phyloP scores from a whole-genome alignment of 1,140 invertebrate species.

The Thaumetopoea pityocampa region DNA sequence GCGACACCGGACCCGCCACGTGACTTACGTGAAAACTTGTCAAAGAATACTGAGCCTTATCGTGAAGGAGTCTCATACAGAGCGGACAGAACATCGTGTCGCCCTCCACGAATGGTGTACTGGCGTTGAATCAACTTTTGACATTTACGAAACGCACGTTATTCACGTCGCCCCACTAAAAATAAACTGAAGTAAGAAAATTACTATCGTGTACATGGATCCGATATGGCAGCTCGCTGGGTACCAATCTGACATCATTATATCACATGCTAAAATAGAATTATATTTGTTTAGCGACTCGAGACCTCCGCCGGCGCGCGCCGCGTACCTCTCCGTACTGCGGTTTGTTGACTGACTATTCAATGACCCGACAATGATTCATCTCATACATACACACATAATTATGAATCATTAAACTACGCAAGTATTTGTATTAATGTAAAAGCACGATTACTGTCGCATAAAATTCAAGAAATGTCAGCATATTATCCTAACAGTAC shows the following conservation, averaged over 20 bases:
- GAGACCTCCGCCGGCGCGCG: constrained; percentile 25
- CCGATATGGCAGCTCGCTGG: constrained; percentile 54
- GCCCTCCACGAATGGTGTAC: constrained; percentile 18
- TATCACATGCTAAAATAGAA: constrained; percentile 68
- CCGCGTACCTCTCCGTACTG: constrained; percentile 41
- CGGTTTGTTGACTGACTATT: constrained; percentile 49
- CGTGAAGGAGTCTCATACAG: constrained; percentile 53
- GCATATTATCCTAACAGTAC: constrained; percentile 6
- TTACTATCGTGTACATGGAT: constrained; percentile 70
- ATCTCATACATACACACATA: constrained; percentile 48
- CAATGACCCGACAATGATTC: constrained; percentile 57
- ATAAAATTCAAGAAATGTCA: constrained; percentile 51
- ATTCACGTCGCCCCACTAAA: constrained; percentile 57
- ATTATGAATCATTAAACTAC: constrained; percentile 52
- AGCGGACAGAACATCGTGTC: constrained; percentile 44
- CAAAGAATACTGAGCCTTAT: constrained; percentile 59
- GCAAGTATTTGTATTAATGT: constrained; percentile 10
- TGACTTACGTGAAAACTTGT: constrained; percentile 62
- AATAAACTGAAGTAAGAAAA: constrained; percentile 68
- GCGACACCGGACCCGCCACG: constrained; percentile 39
- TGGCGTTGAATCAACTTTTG: constrained; percentile 51
- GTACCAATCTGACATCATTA: constrained; percentile 63
- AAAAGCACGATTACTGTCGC: constrained; percentile 41
- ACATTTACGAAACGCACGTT: constrained; percentile 69
- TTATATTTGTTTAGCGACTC: constrained; percentile 59